Conservation (phyloP, 2,113 vertebrate species). For the Rousettus leschenaultii region DNA sequence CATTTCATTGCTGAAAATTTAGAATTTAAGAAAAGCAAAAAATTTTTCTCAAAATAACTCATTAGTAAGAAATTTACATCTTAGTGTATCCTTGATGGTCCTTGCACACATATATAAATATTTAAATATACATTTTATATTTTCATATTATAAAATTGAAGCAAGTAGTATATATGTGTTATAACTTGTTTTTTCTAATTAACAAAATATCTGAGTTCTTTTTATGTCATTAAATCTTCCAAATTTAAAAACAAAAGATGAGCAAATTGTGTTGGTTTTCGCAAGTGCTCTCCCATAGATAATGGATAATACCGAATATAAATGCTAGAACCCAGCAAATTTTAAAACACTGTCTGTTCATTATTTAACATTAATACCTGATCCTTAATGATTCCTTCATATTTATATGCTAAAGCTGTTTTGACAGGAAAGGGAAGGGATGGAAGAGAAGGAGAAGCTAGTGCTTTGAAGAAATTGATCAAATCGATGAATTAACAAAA, state of each 20-base stretch:
- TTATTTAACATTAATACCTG: neutral
- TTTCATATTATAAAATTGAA: slow-evolving; percentile 47
- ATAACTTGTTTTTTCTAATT: slow-evolving; percentile 23
- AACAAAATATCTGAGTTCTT: slow-evolving; percentile 21
- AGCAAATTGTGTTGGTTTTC: neutral
- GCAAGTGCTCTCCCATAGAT: neutral
- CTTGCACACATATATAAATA: neutral
- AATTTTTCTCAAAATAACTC: neutral
- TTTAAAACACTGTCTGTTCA: neutral
- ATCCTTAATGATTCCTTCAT: neutral
- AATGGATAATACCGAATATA: neutral
- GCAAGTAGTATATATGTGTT: neutral
- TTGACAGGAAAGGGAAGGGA: neutral
- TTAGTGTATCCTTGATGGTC: neutral
- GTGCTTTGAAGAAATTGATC: neutral
- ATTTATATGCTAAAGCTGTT: neutral
- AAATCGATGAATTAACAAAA: slow-evolving; percentile 26
- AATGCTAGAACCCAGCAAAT: neutral
- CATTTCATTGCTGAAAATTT: neutral
- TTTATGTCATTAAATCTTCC: slow-evolving; percentile 17
- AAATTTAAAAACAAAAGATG: slow-evolving; percentile 32
- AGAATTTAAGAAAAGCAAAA: slow-evolving; percentile 23
- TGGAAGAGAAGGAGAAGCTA: neutral
- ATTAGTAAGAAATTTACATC: neutral
- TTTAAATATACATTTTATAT: neutral